phyloP scores from a whole-genome alignment of 2,797 vertebrate species.

The Anas acuta region DNA sequence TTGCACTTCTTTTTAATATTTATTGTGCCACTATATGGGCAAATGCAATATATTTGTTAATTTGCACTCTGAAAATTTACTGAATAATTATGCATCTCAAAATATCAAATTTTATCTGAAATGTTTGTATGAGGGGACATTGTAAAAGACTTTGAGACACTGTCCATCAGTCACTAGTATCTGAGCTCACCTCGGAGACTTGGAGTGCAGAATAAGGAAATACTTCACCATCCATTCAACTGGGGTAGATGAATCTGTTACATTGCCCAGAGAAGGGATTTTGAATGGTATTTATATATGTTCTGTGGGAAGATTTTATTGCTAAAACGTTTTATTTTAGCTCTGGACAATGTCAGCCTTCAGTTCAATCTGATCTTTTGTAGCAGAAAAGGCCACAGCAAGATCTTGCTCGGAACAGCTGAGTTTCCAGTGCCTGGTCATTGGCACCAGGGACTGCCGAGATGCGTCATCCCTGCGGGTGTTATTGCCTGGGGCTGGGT shows the following conservation, averaged over 20 bases:
- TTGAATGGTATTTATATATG: constrained; percentile 21
- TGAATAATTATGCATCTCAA: not conserved
- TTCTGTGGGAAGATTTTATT: constrained; percentile 38
- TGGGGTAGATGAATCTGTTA: constrained; percentile 24
- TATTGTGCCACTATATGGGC: constrained; percentile 12
- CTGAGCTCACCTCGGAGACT: constrained; percentile 5
- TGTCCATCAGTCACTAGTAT: not conserved
- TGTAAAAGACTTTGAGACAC: not conserved
- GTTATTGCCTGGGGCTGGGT: not conserved
- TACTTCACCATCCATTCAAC: not conserved
- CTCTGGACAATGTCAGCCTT: constrained; percentile 19
- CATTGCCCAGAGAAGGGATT: constrained; percentile 41
- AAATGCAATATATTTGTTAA: constrained; percentile 39
- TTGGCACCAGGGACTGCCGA: not conserved
- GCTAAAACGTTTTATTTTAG: not conserved
- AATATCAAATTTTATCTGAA: not conserved
- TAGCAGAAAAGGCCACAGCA: not conserved
- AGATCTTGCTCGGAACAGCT: not conserved
- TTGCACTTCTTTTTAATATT: constrained; percentile 1
- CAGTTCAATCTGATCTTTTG: not conserved
- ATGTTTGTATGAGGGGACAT: not conserved
- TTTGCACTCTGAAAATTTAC: not conserved
- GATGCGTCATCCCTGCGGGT: not conserved
- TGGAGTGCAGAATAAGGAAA: constrained; percentile 26
- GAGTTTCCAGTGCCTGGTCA: not conserved